Percentiles rank a stretch among this genome's conserved stretches.
Evolutionary conservation across 1,140 invertebrate genomes (phyloP).

Genomic region (Hypothenemus hampei): DNA sequence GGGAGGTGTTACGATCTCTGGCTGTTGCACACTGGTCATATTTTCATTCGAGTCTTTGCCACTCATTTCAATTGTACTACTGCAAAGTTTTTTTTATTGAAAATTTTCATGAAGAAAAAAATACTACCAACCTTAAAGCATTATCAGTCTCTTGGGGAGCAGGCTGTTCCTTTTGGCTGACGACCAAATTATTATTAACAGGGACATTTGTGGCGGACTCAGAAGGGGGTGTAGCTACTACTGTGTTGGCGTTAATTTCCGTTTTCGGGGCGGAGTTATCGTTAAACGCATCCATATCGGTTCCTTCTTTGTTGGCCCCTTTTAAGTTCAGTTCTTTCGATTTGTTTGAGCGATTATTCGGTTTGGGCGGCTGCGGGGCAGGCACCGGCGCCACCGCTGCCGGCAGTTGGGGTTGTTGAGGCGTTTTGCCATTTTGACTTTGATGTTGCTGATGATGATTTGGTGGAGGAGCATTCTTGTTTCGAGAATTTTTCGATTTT

Average conservation of each 20-base stretch:
- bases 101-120: not conserved
- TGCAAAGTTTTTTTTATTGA: too few relatives aligned
- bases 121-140: not conserved
- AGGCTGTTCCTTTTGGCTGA: not conserved
- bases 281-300: slow-evolving; percentile 47
- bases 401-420: slow-evolving; percentile 8
- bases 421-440: slow-evolving; percentile 12
- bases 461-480: too few relatives aligned
- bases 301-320: slow-evolving; percentile 46
- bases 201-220: slow-evolving; percentile 2
- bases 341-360: slow-evolving; percentile 40
- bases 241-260: slow-evolving; percentile 29
- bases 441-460: slow-evolving; percentile 6
- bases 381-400: slow-evolving; percentile 29
- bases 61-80: not conserved
- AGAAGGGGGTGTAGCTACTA: not conserved
- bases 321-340: slow-evolving; percentile 44
- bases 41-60: slow-evolving; percentile 21
- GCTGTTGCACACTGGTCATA: slow-evolving; percentile 11
- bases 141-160: slow-evolving; percentile 8
- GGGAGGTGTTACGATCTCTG: not conserved
- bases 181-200: slow-evolving; percentile 14
- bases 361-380: slow-evolving; percentile 33
- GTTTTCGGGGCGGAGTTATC: slow-evolving; percentile 29
- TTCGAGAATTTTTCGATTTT: slow-evolving; percentile 36